These are phyloP conservation scores for Lanius collurio DNA, from an alignment of 2,113 vertebrate species.

Conservation along the genomic window DNA sequence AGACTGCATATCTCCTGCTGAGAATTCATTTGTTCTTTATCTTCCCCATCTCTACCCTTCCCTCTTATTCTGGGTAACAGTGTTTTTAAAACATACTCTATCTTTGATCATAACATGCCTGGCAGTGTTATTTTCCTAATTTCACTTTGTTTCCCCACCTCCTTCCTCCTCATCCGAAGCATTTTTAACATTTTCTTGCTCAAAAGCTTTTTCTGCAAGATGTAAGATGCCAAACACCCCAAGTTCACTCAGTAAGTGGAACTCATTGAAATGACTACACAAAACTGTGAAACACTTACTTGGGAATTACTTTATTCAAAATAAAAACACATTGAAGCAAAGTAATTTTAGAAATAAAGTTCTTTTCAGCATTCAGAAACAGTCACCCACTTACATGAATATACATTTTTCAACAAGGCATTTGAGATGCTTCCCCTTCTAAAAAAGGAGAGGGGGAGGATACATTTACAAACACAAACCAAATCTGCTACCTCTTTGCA, in stretches of 20 bases:
- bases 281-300: not conserved
- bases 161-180: not conserved
- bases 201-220: not conserved
- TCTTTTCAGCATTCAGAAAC: not conserved
- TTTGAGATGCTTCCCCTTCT: not conserved
- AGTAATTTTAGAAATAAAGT: conserved; percentile 1
- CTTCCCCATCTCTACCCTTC: not conserved
- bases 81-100: not conserved
- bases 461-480: not conserved
- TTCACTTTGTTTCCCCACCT: not conserved
- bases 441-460: not conserved
- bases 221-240: not conserved
- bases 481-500: not conserved
- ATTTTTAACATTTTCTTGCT: not conserved
- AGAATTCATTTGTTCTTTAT: not conserved
- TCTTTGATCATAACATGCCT: not conserved
- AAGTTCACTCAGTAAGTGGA: not conserved
- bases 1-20: not conserved
- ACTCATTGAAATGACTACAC: not conserved
- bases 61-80: not conserved
- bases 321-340: conserved; percentile 20
- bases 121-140: not conserved
- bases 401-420: not conserved
- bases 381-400: not conserved
- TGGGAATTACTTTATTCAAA: conserved; percentile 54